phyloP scores from a whole-genome alignment of 2,888 invertebrate genomes.

The Luperina testacea region DNA sequence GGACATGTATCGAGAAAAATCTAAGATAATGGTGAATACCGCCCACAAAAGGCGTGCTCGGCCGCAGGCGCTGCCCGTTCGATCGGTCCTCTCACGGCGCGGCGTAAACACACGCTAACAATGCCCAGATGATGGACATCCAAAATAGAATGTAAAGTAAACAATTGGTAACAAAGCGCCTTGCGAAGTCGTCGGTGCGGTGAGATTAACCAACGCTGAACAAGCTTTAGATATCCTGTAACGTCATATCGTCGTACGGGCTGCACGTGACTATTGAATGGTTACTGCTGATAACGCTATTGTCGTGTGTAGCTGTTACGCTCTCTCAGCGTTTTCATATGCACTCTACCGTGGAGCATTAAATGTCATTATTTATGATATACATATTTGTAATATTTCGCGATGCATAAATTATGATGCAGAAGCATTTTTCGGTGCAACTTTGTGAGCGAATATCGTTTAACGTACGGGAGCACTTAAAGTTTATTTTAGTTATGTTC shows the following conservation, averaged over 20 bases:
- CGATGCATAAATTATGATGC: constrained; percentile 35
- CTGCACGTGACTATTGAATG: constrained; percentile 65
- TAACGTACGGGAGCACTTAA: constrained; percentile 11
- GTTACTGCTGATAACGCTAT: constrained; percentile 59
- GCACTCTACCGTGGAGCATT: constrained; percentile 42
- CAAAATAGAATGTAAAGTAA: constrained; percentile 89
- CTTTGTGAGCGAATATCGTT: constrained; percentile 13
- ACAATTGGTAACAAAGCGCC: constrained; percentile 87
- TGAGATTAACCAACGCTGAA: constrained; percentile 82
- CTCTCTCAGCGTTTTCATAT: constrained; percentile 41
- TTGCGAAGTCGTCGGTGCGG: constrained; percentile 76
- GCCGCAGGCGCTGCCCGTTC: constrained; percentile 73
- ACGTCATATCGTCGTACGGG: constrained; percentile 70
- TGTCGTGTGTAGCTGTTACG: constrained; percentile 49
- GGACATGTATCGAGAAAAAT: constrained; percentile 31
- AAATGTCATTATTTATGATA: constrained; percentile 49
- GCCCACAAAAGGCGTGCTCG: constrained; percentile 79
- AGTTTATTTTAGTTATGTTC: constrained; percentile 28
- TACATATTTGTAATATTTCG: constrained; percentile 44
- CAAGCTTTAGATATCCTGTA: constrained; percentile 76
- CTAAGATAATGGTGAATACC: constrained; percentile 46
- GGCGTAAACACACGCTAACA: constrained; percentile 86
- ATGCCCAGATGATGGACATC: constrained; percentile 89
- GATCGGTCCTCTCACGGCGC: constrained; percentile 75
- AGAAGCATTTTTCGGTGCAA: constrained; percentile 34